Evolutionary conservation across 2,888 invertebrate species (phyloP).

Genomic region (Allophyes oxyacanthae): DNA sequence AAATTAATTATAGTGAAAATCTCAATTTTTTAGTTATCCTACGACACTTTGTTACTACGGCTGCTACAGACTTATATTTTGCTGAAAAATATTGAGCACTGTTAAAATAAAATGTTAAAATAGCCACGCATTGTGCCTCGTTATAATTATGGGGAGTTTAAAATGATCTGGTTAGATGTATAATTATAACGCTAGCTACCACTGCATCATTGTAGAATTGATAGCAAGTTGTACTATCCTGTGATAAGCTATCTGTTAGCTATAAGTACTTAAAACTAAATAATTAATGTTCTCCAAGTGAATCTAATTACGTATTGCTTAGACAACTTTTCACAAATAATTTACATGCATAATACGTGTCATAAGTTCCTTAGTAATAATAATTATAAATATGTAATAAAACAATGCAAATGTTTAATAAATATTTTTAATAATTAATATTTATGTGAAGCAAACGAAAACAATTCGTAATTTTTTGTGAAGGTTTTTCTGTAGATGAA

Average conservation of each 20-base stretch:
- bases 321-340: no score
- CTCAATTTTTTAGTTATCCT: no score
- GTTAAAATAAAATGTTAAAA: neutral
- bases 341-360: neutral
- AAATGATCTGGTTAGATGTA: slow-evolving; percentile 36
- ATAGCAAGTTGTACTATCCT: slow-evolving; percentile 30
- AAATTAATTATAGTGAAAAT: no score
- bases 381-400: no score
- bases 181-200: slow-evolving; percentile 24
- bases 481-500: neutral
- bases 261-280: slow-evolving; percentile 37
- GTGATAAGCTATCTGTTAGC: slow-evolving; percentile 52
- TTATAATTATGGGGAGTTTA: slow-evolving; percentile 30
- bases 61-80: no score
- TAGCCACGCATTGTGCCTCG: slow-evolving; percentile 15
- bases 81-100: neutral
- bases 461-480: neutral
- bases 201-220: slow-evolving; percentile 23
- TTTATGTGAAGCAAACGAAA: no score
- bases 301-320: slow-evolving; percentile 20
- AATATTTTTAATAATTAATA: no score
- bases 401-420: no score
- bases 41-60: no score
- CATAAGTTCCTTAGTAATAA: neutral
- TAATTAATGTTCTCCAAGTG: slow-evolving; percentile 44